phyloP scores from a whole-genome alignment of 1,140 invertebrate genomes.

The Drosophila sproati region DNA sequence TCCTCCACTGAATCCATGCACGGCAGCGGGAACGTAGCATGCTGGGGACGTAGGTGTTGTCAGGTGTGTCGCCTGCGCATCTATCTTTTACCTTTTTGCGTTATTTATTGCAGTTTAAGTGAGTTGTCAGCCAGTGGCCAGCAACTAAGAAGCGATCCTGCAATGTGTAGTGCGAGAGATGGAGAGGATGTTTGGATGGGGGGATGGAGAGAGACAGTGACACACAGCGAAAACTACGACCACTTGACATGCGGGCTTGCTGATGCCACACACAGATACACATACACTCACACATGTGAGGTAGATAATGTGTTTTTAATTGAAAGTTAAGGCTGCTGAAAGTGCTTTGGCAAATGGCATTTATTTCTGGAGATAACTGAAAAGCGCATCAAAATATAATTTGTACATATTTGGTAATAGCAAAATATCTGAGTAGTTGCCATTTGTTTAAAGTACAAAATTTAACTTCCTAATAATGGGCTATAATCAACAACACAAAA shows the following conservation, averaged over 20 bases:
- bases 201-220: too few relatives aligned
- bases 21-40: background rate
- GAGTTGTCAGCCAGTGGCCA: conserved; percentile 67
- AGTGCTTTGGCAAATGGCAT: background rate
- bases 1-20: conserved; percentile 10
- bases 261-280: conserved; percentile 7
- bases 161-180: background rate
- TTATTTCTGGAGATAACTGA: background rate
- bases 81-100: conserved; percentile 52
- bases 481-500: too few relatives aligned
- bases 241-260: conserved; percentile 44
- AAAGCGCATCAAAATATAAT: too few relatives aligned
- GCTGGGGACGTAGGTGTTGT: conserved; percentile 52
- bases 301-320: conserved; percentile 77
- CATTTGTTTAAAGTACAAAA: too few relatives aligned
- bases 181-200: background rate
- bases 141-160: background rate
- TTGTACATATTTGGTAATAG: too few relatives aligned
- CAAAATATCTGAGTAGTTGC: too few relatives aligned
- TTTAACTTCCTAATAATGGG: too few relatives aligned
- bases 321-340: conserved; percentile 58
- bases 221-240: conserved; percentile 3
- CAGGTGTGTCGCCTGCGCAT: conserved; percentile 63
- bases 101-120: conserved; percentile 82
- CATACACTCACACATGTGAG: conserved; percentile 7